Percentiles rank a stretch among this genome's conserved stretches.
phyloP scores from a whole-genome alignment of 2,888 invertebrate genomes.

The Adela reaumurella region DNA sequence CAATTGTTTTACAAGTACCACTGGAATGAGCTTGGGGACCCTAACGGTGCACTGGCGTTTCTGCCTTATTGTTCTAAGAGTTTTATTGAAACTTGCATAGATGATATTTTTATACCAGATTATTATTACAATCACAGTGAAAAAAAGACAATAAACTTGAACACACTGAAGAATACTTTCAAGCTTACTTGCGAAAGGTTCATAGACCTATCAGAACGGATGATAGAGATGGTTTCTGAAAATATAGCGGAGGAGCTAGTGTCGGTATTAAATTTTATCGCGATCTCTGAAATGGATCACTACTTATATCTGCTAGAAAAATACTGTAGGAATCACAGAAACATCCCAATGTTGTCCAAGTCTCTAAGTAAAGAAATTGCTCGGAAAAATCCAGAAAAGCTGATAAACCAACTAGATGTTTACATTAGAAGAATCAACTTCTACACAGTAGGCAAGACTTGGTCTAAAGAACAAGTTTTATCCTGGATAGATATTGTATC shows the following conservation, averaged over 20 bases:
- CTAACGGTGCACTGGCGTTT: conserved; percentile 23
- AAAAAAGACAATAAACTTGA: neutral
- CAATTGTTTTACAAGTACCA: conserved; percentile 28
- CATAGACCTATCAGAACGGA: neutral
- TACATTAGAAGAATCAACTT: neutral
- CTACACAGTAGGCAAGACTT: neutral
- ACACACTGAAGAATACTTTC: neutral
- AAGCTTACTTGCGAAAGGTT: neutral
- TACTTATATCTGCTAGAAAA: neutral
- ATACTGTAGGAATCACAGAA: neutral
- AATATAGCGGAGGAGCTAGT: neutral
- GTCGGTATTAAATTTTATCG: neutral
- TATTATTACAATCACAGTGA: no score
- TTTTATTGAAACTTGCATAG: conserved; percentile 19
- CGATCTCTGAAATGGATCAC: neutral
- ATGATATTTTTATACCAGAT: conserved; percentile 4
- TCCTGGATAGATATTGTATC: no score
- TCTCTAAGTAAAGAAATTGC: neutral
- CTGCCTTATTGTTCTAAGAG: conserved; percentile 22
- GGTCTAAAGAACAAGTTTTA: neutral
- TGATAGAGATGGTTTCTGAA: neutral
- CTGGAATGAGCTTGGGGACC: conserved; percentile 13
- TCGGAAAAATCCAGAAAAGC: neutral
- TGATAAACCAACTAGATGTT: neutral
- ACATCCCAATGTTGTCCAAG: neutral